phyloP scores from a whole-genome alignment of 2,797 vertebrate genomes.

The Tadarida brasiliensis region DNA sequence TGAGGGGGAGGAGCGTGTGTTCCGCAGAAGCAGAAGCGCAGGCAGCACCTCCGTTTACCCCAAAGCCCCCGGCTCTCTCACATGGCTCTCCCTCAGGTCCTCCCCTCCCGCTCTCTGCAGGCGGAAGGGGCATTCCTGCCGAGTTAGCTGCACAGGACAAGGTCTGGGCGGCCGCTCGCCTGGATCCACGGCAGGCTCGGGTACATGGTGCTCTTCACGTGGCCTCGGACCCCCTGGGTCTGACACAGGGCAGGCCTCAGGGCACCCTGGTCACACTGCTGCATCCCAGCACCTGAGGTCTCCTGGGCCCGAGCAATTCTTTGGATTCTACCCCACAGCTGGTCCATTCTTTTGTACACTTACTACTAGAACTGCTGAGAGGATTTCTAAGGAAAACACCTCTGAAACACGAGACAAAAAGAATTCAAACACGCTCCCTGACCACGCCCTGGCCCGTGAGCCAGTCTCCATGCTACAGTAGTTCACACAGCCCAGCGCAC shows the following conservation, averaged over 20 bases:
- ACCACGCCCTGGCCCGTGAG: too few relatives aligned
- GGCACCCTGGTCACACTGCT: not conserved
- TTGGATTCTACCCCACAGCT: not conserved
- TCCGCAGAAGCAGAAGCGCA: too few relatives aligned
- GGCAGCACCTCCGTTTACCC: too few relatives aligned
- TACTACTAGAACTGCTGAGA: not conserved
- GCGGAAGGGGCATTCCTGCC: not conserved
- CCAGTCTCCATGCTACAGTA: not conserved
- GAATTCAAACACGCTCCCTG: not conserved
- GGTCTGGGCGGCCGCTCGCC: not conserved
- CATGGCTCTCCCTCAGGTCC: too few relatives aligned
- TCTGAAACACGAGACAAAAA: not conserved
- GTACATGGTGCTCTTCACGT: accelerated
- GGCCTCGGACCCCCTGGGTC: not conserved
- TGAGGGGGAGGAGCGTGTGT: too few relatives aligned
- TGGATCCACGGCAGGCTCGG: not conserved
- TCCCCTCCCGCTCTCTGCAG: too few relatives aligned
- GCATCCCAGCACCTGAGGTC: not conserved
- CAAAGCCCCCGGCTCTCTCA: too few relatives aligned
- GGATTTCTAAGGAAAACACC: not conserved
- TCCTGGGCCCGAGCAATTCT: not conserved
- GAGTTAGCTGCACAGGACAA: not conserved
- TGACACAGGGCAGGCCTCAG: accelerated
- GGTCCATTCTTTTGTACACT: not conserved
- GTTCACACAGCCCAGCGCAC: not conserved